Base-by-base conservation (phyloP, 2,888 invertebrate genomes). In the Blastobasis adustella region DNA sequence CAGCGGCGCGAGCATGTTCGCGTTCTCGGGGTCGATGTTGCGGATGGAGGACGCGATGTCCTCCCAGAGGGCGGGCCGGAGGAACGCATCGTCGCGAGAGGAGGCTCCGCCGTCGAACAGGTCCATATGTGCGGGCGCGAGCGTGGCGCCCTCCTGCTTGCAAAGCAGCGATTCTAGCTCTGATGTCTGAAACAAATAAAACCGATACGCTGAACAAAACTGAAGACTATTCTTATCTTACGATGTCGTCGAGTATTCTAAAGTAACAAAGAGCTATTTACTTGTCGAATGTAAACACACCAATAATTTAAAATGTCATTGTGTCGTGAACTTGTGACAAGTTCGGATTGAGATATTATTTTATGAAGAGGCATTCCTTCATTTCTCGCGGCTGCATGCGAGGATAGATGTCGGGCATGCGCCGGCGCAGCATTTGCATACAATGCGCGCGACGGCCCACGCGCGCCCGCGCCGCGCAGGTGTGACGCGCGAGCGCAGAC, bases 41-140 rank as follows among this genome's bases (percentile, higher is more conserved):
- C 95, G 93, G 82, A 96, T 95, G 71, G 95, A 95, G 78, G 95
- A 95, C 60, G 96, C 94, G 76, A 96, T 96, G 89, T 96, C 96
- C 85, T 96, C 96, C 96, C 96, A 96, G 45, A 96, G 90, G 40
- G 95, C 95, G 46, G 96, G 96, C 67, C 95, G 93, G 63, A 95
- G 92, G 85, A 95, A 96, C 50, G 94, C 94, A 85, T 96, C 96
- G 82, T 96, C 96, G 78, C 94, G 75, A 82, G 90, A 84, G 57
- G 86, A 85, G 50, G 89, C 78, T 49, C 90, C 90, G 44, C 91
- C 81, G 58, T 89, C 86, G 73, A 89, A 89, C 51, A 89, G 82
- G 73, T 85, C 83, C 86, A 89, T 82, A 89, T 84, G 79, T 91
- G 79, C 91, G 91, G 82, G 92, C 88, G 82, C 92, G 86, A 81